phyloP scores from a whole-genome alignment of 2,797 vertebrate species.

The Leptatherina wallacei region DNA sequence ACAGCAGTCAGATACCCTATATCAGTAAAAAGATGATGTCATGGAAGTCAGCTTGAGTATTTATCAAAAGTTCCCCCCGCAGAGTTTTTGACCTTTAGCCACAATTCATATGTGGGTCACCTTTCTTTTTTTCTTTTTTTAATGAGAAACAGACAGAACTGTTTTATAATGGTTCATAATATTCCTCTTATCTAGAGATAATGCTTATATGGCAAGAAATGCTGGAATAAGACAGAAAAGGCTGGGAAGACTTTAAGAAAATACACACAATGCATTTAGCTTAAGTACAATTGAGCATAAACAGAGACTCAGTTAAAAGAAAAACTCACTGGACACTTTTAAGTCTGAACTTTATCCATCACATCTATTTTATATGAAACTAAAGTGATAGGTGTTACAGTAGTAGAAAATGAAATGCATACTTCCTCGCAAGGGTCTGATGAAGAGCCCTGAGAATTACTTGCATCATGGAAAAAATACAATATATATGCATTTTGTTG shows the following conservation, averaged over 20 bases:
- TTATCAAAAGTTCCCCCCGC: neutral
- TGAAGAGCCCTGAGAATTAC: neutral
- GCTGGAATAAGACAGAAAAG: neutral
- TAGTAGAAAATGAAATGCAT: neutral
- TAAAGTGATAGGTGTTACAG: neutral
- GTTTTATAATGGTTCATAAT: neutral
- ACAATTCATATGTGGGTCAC: neutral
- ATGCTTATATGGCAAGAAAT: neutral
- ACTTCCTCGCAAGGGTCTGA: neutral
- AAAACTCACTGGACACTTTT: neutral
- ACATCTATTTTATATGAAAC: neutral
- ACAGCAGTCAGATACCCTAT: neutral
- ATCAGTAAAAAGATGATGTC: neutral
- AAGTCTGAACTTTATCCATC: neutral
- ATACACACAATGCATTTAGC: neutral
- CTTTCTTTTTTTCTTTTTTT: neutral
- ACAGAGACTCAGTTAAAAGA: neutral
- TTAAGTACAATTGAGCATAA: neutral
- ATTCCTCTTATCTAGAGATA: neutral
- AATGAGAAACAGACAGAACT: slow-evolving; percentile 10
- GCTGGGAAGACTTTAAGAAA: neutral
- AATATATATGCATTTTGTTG: slow-evolving; percentile 15
- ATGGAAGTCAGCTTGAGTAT: neutral
- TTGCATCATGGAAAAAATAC: slow-evolving; percentile 5
- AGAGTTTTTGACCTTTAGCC: neutral